Evolutionary conservation across 2,113 vertebrate species (phyloP), one percentile per base, ranked within the genome.

Genomic region (Saiga tatarica): DNA sequence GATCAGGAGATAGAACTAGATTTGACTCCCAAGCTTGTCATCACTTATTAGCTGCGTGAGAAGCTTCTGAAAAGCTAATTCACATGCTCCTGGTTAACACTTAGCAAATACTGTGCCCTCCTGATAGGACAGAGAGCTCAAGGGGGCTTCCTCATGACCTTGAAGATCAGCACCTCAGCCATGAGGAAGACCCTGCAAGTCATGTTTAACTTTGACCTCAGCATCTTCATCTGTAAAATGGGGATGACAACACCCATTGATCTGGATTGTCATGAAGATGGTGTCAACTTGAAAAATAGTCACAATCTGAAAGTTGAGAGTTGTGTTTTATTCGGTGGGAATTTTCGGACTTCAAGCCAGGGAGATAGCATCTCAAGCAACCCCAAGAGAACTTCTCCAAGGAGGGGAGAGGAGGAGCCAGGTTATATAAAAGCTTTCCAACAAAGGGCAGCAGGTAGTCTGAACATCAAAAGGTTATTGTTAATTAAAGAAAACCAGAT

Each of bases 61-160:
- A 93, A 33, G 45, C 71, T 95, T 50, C n/a, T 97, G 96, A 97
- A 97, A 97, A 93, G n/a, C 85, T 97, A 97, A 97, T 98, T 98
- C 94, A 98, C 98, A 97, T 91, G 92, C 83, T 95, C 93, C 96
- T 94, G 95, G 92, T 97, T 98, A 98, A 98, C 97, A 97, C 96
- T 98, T 98, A 97, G 95, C 83, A 91, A 98, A 98, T 81, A 8
- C 4, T 13, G 89, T 96, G 94, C 96, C 94, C 96, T 98, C 97
- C 62, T 94, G 88, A 33, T 0, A 81, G 3, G 1, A 47, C 0
- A 94, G 74, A 79, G 88, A 97, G 97, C 95, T 97, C 96, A 94
- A 96, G 97, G 88, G 92, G 96, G 91, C 59, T 84, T 55, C 52
- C 91, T 92, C 23, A 87, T 88, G 55, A 97, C 94, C 96, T 96